These are phyloP conservation scores for Leptopilina boulardi DNA, from an alignment of 1,140 invertebrate genomes.

Conservation along the genomic window DNA sequence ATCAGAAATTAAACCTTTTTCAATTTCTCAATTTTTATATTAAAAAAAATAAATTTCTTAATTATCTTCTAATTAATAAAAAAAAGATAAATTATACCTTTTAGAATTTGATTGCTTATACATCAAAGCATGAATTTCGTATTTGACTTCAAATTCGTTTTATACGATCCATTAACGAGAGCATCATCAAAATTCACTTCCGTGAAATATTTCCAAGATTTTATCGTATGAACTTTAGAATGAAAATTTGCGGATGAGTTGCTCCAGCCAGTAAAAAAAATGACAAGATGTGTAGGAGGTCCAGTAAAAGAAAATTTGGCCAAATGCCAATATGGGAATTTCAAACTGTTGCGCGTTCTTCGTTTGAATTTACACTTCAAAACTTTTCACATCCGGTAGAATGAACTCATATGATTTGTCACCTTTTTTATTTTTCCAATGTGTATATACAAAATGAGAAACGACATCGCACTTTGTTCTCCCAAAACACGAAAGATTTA, in stretches of 20 bases:
- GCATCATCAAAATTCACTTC: not conserved
- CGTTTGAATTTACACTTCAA: constrained; percentile 9
- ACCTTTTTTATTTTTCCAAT: not conserved
- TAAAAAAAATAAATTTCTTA: too few relatives aligned
- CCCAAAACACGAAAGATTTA: too few relatives aligned
- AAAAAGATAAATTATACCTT: too few relatives aligned
- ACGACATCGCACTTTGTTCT: constrained; percentile 20
- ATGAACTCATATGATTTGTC: constrained; percentile 19
- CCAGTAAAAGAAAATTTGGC: constrained; percentile 12
- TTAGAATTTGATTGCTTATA: too few relatives aligned
- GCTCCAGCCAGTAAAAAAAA: not conserved
- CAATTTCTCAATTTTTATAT: too few relatives aligned
- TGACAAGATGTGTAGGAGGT: constrained; percentile 7
- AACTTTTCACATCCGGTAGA: constrained; percentile 23
- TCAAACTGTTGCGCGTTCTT: not conserved
- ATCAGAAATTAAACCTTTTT: too few relatives aligned
- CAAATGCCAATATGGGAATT: not conserved
- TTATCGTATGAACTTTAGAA: not conserved
- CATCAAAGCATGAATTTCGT: too few relatives aligned
- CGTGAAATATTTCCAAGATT: not conserved
- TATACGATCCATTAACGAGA: constrained; percentile 1
- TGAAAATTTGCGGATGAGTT: not conserved
- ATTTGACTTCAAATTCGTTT: not conserved
- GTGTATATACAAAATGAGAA: not conserved
- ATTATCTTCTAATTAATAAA: too few relatives aligned